phyloP scores from a whole-genome alignment of 2,113 vertebrate species.

The Polyodon spathula region DNA sequence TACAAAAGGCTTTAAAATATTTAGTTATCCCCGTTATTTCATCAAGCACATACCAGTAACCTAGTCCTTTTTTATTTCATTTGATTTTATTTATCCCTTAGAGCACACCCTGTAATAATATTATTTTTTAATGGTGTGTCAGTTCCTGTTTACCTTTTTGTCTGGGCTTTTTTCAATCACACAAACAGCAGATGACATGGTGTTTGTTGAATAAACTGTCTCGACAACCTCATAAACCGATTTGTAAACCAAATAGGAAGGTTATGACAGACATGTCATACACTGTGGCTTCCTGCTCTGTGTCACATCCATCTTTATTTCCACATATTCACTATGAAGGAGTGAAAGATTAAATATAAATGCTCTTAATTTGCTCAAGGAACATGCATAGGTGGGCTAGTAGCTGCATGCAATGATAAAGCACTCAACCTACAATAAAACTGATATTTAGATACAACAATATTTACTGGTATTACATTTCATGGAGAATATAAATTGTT shows the following conservation, averaged over 20 bases:
- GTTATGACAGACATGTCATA: constrained; percentile 28
- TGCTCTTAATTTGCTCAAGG: constrained; percentile 19
- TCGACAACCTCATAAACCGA: constrained; percentile 33
- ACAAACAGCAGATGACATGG: constrained; percentile 31
- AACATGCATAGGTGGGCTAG: constrained; percentile 10
- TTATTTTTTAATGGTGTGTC: background rate
- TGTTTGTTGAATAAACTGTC: constrained; percentile 25
- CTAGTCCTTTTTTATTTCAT: too few species aligned
- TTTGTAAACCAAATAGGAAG: constrained; percentile 35
- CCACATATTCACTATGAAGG: constrained; percentile 27
- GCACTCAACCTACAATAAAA: constrained; percentile 47
- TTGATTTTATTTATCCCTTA: too few species aligned
- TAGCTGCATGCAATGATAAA: constrained; percentile 31
- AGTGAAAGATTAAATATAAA: constrained; percentile 31
- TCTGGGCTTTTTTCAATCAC: constrained; percentile 36
- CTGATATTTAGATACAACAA: constrained; percentile 59
- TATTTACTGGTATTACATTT: constrained; percentile 61
- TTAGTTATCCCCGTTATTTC: too few species aligned
- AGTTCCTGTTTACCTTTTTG: constrained; percentile 33
- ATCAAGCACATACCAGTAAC: too few species aligned
- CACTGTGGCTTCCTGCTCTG: constrained; percentile 27
- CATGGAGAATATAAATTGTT: constrained; percentile 57
- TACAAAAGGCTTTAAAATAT: too few species aligned
- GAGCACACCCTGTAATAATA: too few species aligned
- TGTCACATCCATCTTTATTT: constrained; percentile 33